These are phyloP conservation scores for Heptranchias perlo DNA, from an alignment of 2,113 vertebrate species.

Conservation along the genomic window DNA sequence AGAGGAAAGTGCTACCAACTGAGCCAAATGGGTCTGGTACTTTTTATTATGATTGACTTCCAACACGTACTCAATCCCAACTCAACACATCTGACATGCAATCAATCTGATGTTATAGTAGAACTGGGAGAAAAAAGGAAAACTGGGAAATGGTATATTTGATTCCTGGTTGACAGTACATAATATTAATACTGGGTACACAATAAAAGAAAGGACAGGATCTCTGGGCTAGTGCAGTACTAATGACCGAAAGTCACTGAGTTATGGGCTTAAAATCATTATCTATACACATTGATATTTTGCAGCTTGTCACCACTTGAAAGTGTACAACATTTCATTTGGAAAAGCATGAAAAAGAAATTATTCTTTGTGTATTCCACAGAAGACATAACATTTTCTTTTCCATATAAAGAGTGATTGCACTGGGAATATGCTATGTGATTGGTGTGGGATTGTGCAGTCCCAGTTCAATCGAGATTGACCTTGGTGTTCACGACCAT, in stretches of 20 bases:
- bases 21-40: not conserved
- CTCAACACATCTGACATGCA: not conserved
- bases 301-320: not conserved
- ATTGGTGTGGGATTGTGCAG: slow-evolving; percentile 29
- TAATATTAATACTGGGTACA: not conserved
- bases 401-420: not conserved
- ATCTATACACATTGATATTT: too few relatives aligned
- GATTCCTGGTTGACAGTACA: not conserved
- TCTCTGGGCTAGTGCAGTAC: not conserved
- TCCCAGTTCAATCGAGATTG: slow-evolving; percentile 11
- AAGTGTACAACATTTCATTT: not conserved
- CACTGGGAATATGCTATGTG: not conserved
- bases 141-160: not conserved
- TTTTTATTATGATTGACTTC: not conserved
- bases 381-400: slow-evolving; percentile 23
- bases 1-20: not conserved
- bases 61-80: not conserved
- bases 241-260: not conserved
- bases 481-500: slow-evolving; percentile 15
- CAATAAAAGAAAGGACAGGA: not conserved
- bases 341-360: not conserved
- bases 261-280: not conserved
- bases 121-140: not conserved
- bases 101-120: not conserved
- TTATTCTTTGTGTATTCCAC: not conserved